Conservation (phyloP, 2,113 vertebrate species). For the Saimiri boliviensis region DNA sequence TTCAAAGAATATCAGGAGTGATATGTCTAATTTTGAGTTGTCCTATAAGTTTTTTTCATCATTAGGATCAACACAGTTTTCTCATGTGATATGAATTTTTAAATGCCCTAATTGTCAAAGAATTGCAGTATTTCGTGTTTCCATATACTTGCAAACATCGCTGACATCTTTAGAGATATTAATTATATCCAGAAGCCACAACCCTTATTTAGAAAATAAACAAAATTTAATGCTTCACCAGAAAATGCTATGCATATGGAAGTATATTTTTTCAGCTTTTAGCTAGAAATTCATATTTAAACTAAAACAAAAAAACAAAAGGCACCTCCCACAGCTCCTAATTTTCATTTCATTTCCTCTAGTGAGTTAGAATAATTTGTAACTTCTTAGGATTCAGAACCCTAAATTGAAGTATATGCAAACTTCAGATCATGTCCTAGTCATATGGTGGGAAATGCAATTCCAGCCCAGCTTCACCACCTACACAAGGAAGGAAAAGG, state of each 20-base stretch:
- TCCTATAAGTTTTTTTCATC: slow-evolving; percentile 2
- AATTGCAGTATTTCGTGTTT: slow-evolving; percentile 35
- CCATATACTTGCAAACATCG: slow-evolving; percentile 8
- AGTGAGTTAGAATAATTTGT: not conserved
- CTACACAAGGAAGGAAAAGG: slow-evolving; percentile 58
- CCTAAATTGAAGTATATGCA: not conserved
- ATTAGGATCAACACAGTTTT: not conserved
- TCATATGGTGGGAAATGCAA: not conserved
- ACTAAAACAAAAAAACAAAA: not conserved
- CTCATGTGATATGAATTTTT: slow-evolving; percentile 21
- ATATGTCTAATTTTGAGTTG: not conserved
- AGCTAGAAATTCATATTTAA: not conserved
- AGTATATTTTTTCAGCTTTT: not conserved
- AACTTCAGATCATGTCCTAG: not conserved
- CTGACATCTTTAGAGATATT: slow-evolving; percentile 12
- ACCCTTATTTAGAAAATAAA: slow-evolving; percentile 10
- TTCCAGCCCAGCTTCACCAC: not conserved
- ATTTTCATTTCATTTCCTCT: not conserved
- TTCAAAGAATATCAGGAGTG: slow-evolving; percentile 4
- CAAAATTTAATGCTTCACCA: not conserved
- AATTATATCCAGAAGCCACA: slow-evolving; percentile 38
- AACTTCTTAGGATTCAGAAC: not conserved
- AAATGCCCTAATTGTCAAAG: slow-evolving; percentile 25
- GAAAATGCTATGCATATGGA: not conserved
- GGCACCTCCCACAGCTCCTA: not conserved